Conservation (phyloP, 1,140 invertebrate species). For the Habropoda laboriosa region DNA sequence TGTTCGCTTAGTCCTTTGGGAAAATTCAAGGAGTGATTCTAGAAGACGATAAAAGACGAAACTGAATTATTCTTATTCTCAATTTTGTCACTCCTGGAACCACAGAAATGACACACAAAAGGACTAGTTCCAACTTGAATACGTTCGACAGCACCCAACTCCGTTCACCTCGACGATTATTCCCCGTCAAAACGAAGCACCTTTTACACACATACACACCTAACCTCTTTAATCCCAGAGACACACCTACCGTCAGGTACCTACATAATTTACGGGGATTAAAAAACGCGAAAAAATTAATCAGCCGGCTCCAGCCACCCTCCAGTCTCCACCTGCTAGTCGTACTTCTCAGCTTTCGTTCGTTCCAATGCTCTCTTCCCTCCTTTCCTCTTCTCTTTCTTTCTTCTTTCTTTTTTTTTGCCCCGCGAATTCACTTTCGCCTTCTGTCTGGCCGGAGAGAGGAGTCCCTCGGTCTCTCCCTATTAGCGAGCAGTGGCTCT, state of each 20-base stretch:
- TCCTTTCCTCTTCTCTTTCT: too few species aligned
- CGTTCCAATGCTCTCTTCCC: not conserved
- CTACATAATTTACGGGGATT: conserved; percentile 62
- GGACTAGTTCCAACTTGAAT: too few species aligned
- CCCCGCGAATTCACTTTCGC: conserved; percentile 35
- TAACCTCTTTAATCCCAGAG: conserved; percentile 48
- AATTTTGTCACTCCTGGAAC: too few species aligned
- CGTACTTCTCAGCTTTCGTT: not conserved
- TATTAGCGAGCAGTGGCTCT: conserved; percentile 45
- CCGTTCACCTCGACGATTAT: too few species aligned
- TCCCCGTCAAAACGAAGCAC: too few species aligned
- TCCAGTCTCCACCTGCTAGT: conserved; percentile 1
- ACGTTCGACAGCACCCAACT: too few species aligned
- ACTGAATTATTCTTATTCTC: too few species aligned
- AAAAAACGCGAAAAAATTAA: conserved; percentile 66
- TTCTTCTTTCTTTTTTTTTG: not conserved
- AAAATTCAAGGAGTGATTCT: too few species aligned
- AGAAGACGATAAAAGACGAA: too few species aligned
- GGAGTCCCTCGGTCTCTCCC: conserved; percentile 30
- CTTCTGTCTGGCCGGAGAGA: not conserved
- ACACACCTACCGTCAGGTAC: conserved; percentile 45
- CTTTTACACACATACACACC: too few species aligned
- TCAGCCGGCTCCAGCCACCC: conserved; percentile 42
- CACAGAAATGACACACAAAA: too few species aligned
- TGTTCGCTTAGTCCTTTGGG: too few species aligned